Conservation (phyloP, 2,888 invertebrate genomes). For the Electrophaes corylata region DNA sequence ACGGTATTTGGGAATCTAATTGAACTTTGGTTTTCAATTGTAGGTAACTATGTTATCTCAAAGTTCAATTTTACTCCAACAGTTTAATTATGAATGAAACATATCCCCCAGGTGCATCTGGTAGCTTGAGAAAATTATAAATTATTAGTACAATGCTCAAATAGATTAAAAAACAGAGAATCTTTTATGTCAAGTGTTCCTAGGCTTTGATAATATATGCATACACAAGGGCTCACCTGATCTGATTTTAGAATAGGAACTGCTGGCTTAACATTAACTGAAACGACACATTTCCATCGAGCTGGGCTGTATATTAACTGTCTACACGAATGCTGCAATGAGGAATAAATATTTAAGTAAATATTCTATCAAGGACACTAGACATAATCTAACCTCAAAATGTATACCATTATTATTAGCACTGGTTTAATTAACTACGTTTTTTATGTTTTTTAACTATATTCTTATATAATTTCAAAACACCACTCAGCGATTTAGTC, state of each 20-base stretch:
- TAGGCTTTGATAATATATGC: no score
- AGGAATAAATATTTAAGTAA: slow-evolving; percentile 39
- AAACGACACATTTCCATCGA: slow-evolving; percentile 74
- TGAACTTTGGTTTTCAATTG: slow-evolving; percentile 4
- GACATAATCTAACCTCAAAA: slow-evolving; percentile 63
- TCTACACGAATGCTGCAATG: slow-evolving; percentile 77
- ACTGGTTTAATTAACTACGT: slow-evolving; percentile 12
- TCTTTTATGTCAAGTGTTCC: neutral
- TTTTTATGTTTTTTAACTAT: slow-evolving; percentile 9
- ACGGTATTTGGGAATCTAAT: neutral
- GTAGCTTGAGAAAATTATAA: neutral
- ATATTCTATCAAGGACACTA: slow-evolving; percentile 51
- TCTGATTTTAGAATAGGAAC: slow-evolving; percentile 61
- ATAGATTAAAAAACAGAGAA: neutral
- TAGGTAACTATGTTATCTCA: no score
- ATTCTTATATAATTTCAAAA: slow-evolving; percentile 18
- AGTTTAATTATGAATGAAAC: slow-evolving; percentile 41
- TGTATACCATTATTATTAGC: slow-evolving; percentile 56
- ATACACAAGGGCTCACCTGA: slow-evolving; percentile 55
- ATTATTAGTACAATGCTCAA: neutral
- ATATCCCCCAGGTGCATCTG: neutral
- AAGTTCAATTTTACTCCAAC: neutral
- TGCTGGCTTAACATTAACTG: slow-evolving; percentile 66
- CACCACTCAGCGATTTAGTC: slow-evolving; percentile 29
- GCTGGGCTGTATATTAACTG: slow-evolving; percentile 73